These are phyloP conservation scores for Macrocentrus cingulum DNA, from an alignment of 1,140 invertebrate species.

Conservation along the genomic window DNA sequence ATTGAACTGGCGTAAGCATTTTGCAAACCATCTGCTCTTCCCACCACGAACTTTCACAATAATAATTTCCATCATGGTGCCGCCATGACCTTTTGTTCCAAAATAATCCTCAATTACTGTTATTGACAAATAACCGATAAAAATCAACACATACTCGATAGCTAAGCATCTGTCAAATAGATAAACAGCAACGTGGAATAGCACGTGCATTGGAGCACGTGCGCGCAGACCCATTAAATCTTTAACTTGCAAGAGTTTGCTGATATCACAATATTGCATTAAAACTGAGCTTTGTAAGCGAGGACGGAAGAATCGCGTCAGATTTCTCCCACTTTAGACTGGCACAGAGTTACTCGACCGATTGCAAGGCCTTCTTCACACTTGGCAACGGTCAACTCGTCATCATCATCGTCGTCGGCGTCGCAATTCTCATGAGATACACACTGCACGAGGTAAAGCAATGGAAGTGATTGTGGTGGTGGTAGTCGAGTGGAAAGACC, in stretches of 20 bases:
- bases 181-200: no score
- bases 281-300: background rate
- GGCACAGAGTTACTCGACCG: constrained; percentile 20
- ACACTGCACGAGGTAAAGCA: constrained; percentile 8
- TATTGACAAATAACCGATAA: no score
- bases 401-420: no score
- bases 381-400: constrained; percentile 32
- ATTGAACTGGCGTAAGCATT: no score
- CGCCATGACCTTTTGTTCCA: no score
- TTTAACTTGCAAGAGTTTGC: no score
- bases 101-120: no score
- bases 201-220: no score
- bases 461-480: background rate
- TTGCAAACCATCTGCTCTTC: background rate
- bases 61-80: background rate
- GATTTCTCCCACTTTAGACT: constrained; percentile 16
- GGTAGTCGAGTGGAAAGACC: background rate
- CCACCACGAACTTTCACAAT: background rate
- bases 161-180: no score
- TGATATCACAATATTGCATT: no score
- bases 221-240: no score
- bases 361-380: constrained; percentile 28
- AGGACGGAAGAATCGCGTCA: background rate
- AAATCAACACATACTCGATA: no score
- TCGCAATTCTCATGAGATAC: constrained; percentile 24